These are phyloP conservation scores for Protomyctophum bolini DNA, from an alignment of 2,113 vertebrate genomes.

Conservation along the genomic window DNA sequence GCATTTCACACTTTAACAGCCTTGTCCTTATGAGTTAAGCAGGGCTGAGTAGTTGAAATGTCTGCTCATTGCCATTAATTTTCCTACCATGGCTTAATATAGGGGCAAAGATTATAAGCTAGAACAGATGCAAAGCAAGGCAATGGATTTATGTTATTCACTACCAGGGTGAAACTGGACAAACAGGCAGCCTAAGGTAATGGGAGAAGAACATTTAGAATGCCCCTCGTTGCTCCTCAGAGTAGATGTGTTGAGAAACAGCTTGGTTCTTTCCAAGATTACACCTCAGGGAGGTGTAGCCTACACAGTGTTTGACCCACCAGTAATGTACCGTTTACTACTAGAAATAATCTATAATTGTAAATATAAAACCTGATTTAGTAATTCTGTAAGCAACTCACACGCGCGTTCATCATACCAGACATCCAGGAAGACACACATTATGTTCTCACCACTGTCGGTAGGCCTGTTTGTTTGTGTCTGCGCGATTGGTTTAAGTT, in stretches of 20 bases:
- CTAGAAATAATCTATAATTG: too few species aligned
- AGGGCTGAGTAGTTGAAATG: neutral
- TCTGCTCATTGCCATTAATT: neutral
- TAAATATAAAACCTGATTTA: too few species aligned
- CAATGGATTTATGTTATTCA: neutral
- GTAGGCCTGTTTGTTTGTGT: too few species aligned
- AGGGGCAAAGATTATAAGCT: neutral
- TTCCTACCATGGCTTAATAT: neutral
- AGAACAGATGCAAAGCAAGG: slow-evolving; percentile 4
- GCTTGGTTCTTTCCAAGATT: slow-evolving; percentile 34
- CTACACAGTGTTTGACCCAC: too few species aligned
- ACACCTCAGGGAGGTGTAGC: slow-evolving; percentile 26
- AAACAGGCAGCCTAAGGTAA: slow-evolving; percentile 11
- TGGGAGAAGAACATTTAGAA: slow-evolving; percentile 4
- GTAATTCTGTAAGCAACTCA: too few species aligned
- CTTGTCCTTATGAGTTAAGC: neutral
- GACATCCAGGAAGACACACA: too few species aligned
- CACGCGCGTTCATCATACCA: too few species aligned
- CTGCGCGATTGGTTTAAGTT: too few species aligned
- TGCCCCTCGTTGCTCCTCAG: slow-evolving; percentile 34
- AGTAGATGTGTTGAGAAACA: slow-evolving; percentile 37
- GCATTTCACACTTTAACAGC: neutral
- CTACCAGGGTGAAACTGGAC: neutral
- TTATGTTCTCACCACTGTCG: too few species aligned
- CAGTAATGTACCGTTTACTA: too few species aligned